Conservation (phyloP, 1,140 invertebrate genomes). For the Zophobas atratus region DNA sequence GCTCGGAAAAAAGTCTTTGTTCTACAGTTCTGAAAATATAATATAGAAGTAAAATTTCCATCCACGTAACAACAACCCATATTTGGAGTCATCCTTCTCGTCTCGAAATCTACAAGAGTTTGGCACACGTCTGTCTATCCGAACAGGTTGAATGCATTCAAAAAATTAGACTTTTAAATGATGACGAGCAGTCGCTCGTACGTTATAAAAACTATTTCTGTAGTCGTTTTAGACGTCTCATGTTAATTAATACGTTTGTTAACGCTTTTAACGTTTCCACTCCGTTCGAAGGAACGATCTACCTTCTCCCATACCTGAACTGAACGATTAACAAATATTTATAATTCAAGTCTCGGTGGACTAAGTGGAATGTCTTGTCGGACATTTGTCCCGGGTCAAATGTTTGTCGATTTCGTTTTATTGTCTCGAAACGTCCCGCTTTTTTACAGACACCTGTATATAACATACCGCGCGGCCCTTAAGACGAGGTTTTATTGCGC, state of each 20-base stretch:
- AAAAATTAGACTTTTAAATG: constrained; percentile 40
- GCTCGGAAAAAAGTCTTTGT: too few species aligned
- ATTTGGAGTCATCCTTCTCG: too few species aligned
- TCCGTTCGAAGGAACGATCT: constrained; percentile 25
- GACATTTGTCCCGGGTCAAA: constrained; percentile 56
- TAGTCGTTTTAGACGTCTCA: constrained; percentile 37
- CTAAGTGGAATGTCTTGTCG: constrained; percentile 62
- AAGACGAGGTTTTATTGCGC: not conserved
- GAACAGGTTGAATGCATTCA: constrained; percentile 38
- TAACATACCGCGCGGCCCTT: not conserved
- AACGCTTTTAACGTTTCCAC: constrained; percentile 46
- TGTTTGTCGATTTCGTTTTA: constrained; percentile 48
- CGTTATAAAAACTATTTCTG: constrained; percentile 31
- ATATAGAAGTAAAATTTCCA: too few species aligned
- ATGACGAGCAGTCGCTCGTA: not conserved
- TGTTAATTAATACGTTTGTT: constrained; percentile 45
- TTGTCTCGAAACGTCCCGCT: constrained; percentile 3
- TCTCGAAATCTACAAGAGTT: constrained; percentile 4
- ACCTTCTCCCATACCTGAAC: constrained; percentile 40
- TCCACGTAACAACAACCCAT: too few species aligned
- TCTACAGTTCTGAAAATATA: too few species aligned
- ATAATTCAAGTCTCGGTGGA: constrained; percentile 55
- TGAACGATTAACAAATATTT: constrained; percentile 58
- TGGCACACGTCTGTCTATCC: constrained; percentile 12
- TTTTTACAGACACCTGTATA: constrained; percentile 3